Evolutionary conservation across 2,113 vertebrate genomes (phyloP).

Genomic region (Hippocampus zosterae): DNA sequence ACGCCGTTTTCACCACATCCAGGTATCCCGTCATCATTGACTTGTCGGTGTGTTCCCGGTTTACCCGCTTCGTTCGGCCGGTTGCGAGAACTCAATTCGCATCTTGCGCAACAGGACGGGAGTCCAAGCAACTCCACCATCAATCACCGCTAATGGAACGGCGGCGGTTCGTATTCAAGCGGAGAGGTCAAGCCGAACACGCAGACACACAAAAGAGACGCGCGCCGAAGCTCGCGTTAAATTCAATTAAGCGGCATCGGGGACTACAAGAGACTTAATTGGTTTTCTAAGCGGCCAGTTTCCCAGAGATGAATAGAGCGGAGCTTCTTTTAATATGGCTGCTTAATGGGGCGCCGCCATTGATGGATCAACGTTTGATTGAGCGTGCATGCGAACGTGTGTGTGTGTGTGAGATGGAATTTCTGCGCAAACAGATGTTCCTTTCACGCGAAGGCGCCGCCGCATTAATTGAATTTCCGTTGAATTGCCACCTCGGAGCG

Average conservation of each 20-base stretch:
- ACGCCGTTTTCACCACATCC: slow-evolving; percentile 96
- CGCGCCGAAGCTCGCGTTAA: slow-evolving; percentile 17
- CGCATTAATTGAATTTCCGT: slow-evolving; percentile 71
- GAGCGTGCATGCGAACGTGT: not conserved
- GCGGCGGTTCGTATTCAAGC: slow-evolving; percentile 37
- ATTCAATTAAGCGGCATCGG: slow-evolving; percentile 72
- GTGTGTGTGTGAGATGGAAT: slow-evolving; percentile 17
- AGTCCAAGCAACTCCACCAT: slow-evolving; percentile 66
- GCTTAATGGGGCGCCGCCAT: slow-evolving; percentile 66
- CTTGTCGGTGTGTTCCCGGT: not conserved
- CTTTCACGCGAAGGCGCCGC: slow-evolving; percentile 29
- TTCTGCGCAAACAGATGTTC: slow-evolving; percentile 45
- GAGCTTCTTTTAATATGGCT: slow-evolving; percentile 70
- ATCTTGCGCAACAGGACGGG: slow-evolving; percentile 27
- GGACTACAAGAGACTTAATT: slow-evolving; percentile 73
- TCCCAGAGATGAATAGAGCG: slow-evolving; percentile 68
- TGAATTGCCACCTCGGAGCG: slow-evolving; percentile 73
- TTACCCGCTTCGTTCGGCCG: slow-evolving; percentile 56
- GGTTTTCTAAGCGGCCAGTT: slow-evolving; percentile 74
- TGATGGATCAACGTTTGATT: slow-evolving; percentile 66
- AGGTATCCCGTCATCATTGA: slow-evolving; percentile 74
- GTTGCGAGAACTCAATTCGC: slow-evolving; percentile 65
- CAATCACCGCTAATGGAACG: slow-evolving; percentile 61
- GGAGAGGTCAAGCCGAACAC: slow-evolving; percentile 10
- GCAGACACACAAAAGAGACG: not conserved